Conservation (phyloP, 2,888 invertebrate genomes). For the Watsonalla cultraria region DNA sequence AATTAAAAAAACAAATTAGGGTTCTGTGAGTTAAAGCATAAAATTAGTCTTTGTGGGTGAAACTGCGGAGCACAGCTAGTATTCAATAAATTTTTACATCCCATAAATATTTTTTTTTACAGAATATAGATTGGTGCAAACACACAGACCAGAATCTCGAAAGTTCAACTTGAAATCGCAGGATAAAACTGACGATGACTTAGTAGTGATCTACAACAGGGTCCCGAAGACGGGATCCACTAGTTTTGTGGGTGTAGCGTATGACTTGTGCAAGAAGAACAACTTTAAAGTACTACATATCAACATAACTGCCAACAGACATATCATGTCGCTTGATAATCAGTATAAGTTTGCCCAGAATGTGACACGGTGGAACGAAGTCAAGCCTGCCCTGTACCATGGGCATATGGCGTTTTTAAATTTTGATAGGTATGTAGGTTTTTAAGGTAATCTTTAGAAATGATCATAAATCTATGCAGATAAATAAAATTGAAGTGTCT, state of each 20-base stretch:
- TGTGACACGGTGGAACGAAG: constrained; percentile 91
- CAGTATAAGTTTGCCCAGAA: constrained; percentile 94
- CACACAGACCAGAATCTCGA: constrained; percentile 50
- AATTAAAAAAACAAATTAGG: no score
- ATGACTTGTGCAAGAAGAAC: constrained; percentile 90
- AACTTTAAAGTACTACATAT: constrained; percentile 87
- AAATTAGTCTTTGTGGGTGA: no score
- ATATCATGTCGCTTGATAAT: constrained; percentile 95
- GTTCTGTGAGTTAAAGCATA: no score
- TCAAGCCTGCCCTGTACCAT: constrained; percentile 97
- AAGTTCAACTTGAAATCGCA: constrained; percentile 53
- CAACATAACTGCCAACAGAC: constrained; percentile 97
- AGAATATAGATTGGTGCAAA: constrained; percentile 58
- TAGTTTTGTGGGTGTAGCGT: constrained; percentile 94
- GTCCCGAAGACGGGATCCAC: constrained; percentile 99
- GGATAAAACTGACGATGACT: constrained; percentile 78
- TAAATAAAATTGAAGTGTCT: no score
- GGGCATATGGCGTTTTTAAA: constrained; percentile 98
- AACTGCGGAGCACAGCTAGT: no score
- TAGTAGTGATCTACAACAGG: constrained; percentile 95
- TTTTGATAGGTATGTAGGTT: constrained; percentile 91
- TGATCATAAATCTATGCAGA: no score
- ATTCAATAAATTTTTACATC: no score
- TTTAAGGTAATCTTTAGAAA: no score
- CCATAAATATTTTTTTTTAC: constrained; percentile 30